A percentile compares a stretch with the other conserved stretches of the same genome.
Conservation (phyloP, 2,113 vertebrate species). For the Brachyhypopomus gauderio region DNA sequence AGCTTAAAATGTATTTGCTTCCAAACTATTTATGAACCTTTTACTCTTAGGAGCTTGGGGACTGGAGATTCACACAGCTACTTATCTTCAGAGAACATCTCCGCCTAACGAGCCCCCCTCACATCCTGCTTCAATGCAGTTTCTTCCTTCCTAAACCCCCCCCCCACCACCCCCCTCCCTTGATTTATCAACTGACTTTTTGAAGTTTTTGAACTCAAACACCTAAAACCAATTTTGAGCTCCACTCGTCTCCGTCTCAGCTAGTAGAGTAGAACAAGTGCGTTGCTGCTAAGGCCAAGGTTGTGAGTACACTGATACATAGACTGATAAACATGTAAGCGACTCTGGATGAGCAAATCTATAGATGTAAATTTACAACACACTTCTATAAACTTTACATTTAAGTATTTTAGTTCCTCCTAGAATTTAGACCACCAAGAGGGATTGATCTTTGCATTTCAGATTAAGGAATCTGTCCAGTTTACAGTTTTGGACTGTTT, state of each 20-base stretch:
- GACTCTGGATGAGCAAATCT: no score
- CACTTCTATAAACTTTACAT: no score
- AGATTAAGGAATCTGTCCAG: background rate
- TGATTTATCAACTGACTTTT: no score
- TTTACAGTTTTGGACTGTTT: background rate
- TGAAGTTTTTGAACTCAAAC: background rate
- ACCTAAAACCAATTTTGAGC: background rate
- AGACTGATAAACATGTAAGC: no score
- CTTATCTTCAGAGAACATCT: slow-evolving; percentile 1
- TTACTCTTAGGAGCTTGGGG: background rate
- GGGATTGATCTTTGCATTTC: background rate
- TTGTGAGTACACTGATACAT: no score
- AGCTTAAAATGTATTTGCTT: background rate
- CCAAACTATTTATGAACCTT: background rate
- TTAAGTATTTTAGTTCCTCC: background rate
- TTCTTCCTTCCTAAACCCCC: background rate
- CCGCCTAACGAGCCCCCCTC: background rate
- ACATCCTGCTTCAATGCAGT: slow-evolving; percentile 4
- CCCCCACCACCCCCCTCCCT: no score
- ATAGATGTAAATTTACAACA: no score
- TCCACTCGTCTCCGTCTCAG: no score
- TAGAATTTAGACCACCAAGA: background rate
- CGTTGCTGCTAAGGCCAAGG: no score
- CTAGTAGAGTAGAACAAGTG: no score
- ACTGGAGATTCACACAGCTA: background rate